Evolutionary conservation across 2,113 vertebrate genomes (phyloP).

Genomic region (Origma solitaria): DNA sequence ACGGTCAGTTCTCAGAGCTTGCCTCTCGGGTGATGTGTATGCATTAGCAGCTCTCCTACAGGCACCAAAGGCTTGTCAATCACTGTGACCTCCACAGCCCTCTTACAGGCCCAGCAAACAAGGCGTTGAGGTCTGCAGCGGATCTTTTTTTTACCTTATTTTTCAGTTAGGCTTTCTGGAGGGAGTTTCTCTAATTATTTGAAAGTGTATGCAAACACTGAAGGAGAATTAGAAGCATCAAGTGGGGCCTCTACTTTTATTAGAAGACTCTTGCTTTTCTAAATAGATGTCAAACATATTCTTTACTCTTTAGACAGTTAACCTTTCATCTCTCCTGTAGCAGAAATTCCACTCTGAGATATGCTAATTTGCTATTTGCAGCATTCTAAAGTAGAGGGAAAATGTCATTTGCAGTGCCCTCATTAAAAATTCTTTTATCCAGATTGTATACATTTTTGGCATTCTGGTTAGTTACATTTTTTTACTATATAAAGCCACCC

Average conservation of each 20-base stretch:
- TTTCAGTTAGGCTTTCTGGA: conserved; percentile 42
- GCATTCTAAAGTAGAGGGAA: conserved; percentile 61
- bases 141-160: conserved; percentile 4
- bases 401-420: conserved; percentile 61
- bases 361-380: conserved; percentile 73
- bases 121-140: conserved; percentile 53
- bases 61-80: conserved; percentile 73
- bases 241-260: conserved; percentile 73
- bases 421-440: conserved; percentile 66
- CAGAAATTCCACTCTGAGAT: conserved; percentile 65
- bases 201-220: conserved; percentile 76
- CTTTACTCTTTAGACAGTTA: conserved; percentile 75
- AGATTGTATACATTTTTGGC: conserved; percentile 22
- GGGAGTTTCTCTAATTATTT: conserved; percentile 71
- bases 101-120: conserved; percentile 70
- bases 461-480: conserved; percentile 35
- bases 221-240: conserved; percentile 67
- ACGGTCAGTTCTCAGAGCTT: conserved; percentile 39
- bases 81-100: conserved; percentile 66
- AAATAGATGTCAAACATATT: conserved; percentile 75
- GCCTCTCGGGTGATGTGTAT: conserved; percentile 42
- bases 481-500: neutral
- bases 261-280: conserved; percentile 69
- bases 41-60: conserved; percentile 60
- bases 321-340: conserved; percentile 73